These are phyloP conservation scores for Jaculus jaculus DNA, from an alignment of 2,113 vertebrate genomes.

Conservation along the genomic window DNA sequence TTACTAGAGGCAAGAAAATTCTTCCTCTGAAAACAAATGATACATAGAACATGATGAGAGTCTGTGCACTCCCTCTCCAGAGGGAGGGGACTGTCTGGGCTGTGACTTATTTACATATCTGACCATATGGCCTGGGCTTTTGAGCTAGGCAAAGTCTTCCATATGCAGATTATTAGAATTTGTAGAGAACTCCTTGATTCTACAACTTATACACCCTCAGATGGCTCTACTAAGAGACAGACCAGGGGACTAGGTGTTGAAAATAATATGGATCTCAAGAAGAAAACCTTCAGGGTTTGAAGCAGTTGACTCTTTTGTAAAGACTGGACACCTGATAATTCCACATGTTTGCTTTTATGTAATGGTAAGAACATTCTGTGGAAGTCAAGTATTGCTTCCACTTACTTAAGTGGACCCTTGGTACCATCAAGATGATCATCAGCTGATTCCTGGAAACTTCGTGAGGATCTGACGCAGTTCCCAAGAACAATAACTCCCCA, in stretches of 20 bases:
- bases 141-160: neutral
- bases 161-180: neutral
- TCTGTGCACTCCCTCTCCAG: neutral
- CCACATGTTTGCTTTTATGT: neutral
- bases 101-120: neutral
- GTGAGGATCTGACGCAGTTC: neutral
- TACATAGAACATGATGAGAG: neutral
- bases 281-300: neutral
- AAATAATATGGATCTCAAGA: slow-evolving; percentile 6
- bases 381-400: neutral
- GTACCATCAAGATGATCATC: neutral
- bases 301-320: neutral
- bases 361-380: neutral
- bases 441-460: slow-evolving; percentile 24
- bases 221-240: neutral
- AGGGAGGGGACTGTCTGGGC: neutral
- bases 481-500: slow-evolving; percentile 10
- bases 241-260: neutral
- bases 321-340: neutral
- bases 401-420: slow-evolving; percentile 2
- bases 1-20: slow-evolving; percentile 50
- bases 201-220: neutral
- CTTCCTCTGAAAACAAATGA: slow-evolving; percentile 55
- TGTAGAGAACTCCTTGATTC: neutral
- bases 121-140: neutral